Base-by-base conservation (phyloP, 2,797 vertebrate genomes). In the Chloroceryle amazona region DNA sequence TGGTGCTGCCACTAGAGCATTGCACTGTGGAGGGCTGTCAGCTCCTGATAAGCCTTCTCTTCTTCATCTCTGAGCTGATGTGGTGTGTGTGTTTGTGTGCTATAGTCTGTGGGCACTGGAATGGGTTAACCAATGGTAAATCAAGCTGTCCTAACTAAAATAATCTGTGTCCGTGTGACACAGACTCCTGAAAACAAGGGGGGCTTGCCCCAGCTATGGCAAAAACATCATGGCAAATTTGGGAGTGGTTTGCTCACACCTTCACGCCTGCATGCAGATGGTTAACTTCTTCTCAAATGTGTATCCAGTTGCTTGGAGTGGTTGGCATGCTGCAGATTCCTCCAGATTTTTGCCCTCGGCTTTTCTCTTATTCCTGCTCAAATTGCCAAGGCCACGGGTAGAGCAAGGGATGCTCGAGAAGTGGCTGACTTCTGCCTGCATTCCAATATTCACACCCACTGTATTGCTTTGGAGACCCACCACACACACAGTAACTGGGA, bases 401-500 rank as follows among this genome's bases (percentile, higher is more conserved):
- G 76, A 39, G 44, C n/a, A 31, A 5, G 18, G 25, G 26, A 7
- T 54, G 37, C 3, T 7, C 2, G 10, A 67, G 74, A 35, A 71
- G 66, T 5, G 54, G 11, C 41, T 46, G 72, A 14, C 37, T 81
- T 41, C 61, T 78, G 61, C 76, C 41, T 37, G 41, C 10, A 2
- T 28, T 52, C 55, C 54, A 22, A 0, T 55, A 23, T 10, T 67
- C 55, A 6, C 18, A 39, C 10, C 20, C 39, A 22, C 26, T 4
- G 0, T 3, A 0, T 33, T 42, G 35, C 42, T 76, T 47, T 49
- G 31, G 91, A 84, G 41, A 89, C 13, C 37, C 13, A 23, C 11
- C 60, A 5, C 0, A 0, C 60, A 5, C 0, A 0, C 4, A n/a
- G 61, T 2, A 85, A n/a, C 33, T 76, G 62, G 62, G 60, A 16